Conservation (phyloP, 2,888 invertebrate species). For the Strigamia maritima region DNA sequence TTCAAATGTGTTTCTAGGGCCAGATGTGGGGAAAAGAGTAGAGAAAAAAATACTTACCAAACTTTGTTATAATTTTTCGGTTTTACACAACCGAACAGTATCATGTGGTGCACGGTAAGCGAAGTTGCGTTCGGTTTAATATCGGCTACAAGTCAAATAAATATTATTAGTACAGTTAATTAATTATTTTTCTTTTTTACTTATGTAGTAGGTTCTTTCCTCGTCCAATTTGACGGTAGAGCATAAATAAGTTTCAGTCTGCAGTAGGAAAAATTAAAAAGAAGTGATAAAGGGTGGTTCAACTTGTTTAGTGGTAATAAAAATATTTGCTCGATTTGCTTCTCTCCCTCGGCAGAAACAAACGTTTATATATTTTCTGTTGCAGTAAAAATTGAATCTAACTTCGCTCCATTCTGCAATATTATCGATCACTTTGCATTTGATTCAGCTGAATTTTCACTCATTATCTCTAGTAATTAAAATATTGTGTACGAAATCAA, state of each 20-base stretch:
- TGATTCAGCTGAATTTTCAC: too few species aligned
- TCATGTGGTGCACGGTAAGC: slow-evolving; percentile 89
- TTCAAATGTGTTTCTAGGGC: too few species aligned
- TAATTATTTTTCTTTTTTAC: slow-evolving; percentile 55
- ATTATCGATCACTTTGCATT: too few species aligned
- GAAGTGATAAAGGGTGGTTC: neutral
- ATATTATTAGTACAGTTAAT: too few species aligned
- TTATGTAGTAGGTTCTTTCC: slow-evolving; percentile 73
- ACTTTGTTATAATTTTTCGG: slow-evolving; percentile 70
- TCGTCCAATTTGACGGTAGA: slow-evolving; percentile 81
- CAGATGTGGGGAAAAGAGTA: neutral
- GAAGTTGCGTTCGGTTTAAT: slow-evolving; percentile 89
- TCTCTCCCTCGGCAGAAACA: too few species aligned
- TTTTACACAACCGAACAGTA: slow-evolving; percentile 80
- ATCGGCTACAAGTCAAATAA: slow-evolving; percentile 60
- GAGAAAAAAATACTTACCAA: slow-evolving; percentile 62
- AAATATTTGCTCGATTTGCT: too few species aligned
- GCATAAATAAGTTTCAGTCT: slow-evolving; percentile 89
- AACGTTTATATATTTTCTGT: too few species aligned
- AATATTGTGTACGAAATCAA: too few species aligned
- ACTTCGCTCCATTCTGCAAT: too few species aligned
- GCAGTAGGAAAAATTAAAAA: slow-evolving; percentile 43
- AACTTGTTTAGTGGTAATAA: too few species aligned
- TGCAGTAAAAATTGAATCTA: too few species aligned
- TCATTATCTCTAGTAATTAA: too few species aligned